A percentile compares a stretch with the other conserved stretches of the same genome.
phyloP scores from a whole-genome alignment of 2,797 vertebrate species.

The Pantherophis alleghaniensis region DNA sequence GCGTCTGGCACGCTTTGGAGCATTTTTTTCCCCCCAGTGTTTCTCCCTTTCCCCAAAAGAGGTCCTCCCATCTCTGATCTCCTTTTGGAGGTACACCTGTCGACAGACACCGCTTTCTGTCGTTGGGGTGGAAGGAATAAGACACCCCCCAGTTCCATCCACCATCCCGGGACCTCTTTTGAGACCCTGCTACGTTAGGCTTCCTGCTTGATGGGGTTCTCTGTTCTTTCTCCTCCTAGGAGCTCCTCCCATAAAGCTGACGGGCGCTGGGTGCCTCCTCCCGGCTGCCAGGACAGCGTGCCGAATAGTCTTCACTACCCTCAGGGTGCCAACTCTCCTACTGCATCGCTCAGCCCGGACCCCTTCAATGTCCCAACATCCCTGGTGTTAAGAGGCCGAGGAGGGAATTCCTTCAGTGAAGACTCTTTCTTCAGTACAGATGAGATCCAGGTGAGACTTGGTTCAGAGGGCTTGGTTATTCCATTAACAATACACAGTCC shows the following conservation, averaged over 20 bases:
- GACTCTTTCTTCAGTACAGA: constrained; percentile 43
- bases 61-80: not conserved
- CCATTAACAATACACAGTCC: not conserved
- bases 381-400: constrained; percentile 17
- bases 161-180: not conserved
- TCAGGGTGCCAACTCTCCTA: constrained; percentile 25
- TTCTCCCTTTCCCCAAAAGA: rapidly evolving
- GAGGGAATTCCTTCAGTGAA: constrained; percentile 44
- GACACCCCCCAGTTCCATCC: not conserved
- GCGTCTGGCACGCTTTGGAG: no score
- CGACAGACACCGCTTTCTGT: not conserved
- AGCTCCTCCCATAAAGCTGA: constrained; percentile 60
- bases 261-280: constrained; percentile 42
- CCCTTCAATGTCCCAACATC: constrained; percentile 26
- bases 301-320: constrained; percentile 40
- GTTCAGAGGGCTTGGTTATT: no score
- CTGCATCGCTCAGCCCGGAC: constrained; percentile 36
- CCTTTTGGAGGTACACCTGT: not conserved
- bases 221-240: constrained; percentile 32
- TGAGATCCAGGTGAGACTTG: constrained; percentile 50
- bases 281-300: constrained; percentile 28
- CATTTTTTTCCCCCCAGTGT: not conserved
- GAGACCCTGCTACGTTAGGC: not conserved
- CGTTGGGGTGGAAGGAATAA: not conserved
- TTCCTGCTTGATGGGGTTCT: not conserved